Evolutionary conservation across 2,888 invertebrate species (phyloP).

Genomic region (Pomacea canaliculata): DNA sequence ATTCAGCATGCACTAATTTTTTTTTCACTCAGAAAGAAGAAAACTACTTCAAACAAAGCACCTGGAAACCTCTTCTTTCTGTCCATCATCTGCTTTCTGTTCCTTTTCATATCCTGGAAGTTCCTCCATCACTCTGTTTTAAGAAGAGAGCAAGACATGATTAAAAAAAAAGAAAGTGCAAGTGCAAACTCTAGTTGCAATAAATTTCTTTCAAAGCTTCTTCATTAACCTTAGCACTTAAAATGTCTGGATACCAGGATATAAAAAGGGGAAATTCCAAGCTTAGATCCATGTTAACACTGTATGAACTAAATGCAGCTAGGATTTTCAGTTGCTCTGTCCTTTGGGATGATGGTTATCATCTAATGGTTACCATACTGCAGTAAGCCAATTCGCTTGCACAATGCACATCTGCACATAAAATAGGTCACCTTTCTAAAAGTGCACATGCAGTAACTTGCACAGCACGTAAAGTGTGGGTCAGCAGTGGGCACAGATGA

Average conservation of each 20-base stretch:
- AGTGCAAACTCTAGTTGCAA: too few species aligned
- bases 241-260: too few species aligned
- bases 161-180: neutral
- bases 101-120: constrained; percentile 38
- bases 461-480: constrained; percentile 43
- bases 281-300: too few species aligned
- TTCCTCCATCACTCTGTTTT: constrained; percentile 19
- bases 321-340: too few species aligned
- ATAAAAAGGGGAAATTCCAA: too few species aligned
- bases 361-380: too few species aligned
- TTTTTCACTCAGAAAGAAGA: neutral
- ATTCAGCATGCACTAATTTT: neutral
- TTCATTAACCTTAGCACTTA: too few species aligned
- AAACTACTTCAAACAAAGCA: constrained; percentile 5
- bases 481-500: constrained; percentile 62
- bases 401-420: neutral
- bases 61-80: constrained; percentile 32
- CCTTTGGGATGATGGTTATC: too few species aligned
- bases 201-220: too few species aligned
- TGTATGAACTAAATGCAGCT: too few species aligned
- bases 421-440: constrained; percentile 48
- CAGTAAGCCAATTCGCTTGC: too few species aligned
- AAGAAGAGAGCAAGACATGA: too few species aligned
- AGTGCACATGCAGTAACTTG: constrained; percentile 61
- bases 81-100: constrained; percentile 30